Conservation (phyloP, 2,888 invertebrate species). For the Scaptodrosophila latifasciaeformis region DNA sequence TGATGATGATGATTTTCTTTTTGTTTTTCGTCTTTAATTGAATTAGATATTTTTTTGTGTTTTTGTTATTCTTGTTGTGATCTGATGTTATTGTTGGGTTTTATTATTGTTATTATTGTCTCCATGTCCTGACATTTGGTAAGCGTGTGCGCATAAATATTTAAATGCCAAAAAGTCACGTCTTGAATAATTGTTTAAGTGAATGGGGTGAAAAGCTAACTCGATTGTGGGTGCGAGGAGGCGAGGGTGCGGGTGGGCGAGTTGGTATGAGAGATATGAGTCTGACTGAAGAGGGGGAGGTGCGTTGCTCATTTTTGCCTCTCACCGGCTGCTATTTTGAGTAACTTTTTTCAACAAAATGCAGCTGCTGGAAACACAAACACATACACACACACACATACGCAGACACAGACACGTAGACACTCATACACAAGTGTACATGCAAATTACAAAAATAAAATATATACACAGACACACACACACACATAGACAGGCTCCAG, state of each 20-base stretch:
- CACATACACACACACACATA: background rate
- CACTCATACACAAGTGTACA: conserved; percentile 46
- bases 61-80: too few species aligned
- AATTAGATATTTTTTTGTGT: too few species aligned
- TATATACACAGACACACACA: conserved; percentile 18
- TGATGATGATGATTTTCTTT: too few species aligned
- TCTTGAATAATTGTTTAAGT: conserved; percentile 58
- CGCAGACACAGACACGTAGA: background rate
- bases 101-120: too few species aligned
- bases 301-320: background rate
- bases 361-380: conserved; percentile 1
- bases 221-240: background rate
- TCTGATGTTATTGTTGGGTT: too few species aligned
- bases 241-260: background rate
- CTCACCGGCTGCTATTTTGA: conserved; percentile 42
- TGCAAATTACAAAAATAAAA: conserved; percentile 45
- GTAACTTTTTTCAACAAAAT: conserved; percentile 31
- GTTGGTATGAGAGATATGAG: too few species aligned
- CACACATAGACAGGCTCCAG: conserved; percentile 10
- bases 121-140: too few species aligned
- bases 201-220: conserved; percentile 1
- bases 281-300: too few species aligned
- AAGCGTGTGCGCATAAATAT: conserved; percentile 46
- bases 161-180: conserved; percentile 66
- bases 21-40: too few species aligned